Evolutionary conservation across 2,113 vertebrate genomes (phyloP).

Genomic region (Chaetodon auriga): DNA sequence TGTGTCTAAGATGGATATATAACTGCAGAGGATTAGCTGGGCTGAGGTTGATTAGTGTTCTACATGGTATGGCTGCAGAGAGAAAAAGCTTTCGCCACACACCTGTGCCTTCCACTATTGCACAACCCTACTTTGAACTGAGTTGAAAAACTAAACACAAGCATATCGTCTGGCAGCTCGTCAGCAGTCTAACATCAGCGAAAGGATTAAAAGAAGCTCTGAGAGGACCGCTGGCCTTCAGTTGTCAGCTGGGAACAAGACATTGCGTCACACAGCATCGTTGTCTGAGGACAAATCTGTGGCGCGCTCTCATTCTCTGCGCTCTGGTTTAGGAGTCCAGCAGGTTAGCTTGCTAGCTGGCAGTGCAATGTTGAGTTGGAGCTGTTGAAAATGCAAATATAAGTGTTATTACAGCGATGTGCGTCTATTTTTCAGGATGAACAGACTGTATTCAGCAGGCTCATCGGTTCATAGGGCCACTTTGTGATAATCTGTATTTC

Average conservation of each 20-base stretch:
- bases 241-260: constrained; percentile 9
- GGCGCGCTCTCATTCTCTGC: neutral
- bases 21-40: neutral
- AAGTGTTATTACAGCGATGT: neutral
- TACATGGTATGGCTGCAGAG: neutral
- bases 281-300: neutral
- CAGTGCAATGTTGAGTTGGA: neutral
- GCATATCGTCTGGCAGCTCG: neutral
- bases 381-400: neutral
- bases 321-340: constrained; percentile 1
- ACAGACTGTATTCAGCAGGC: too few species aligned
- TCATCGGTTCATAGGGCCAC: too few species aligned
- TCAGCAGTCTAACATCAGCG: neutral
- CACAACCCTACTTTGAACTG: constrained; percentile 6
- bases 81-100: neutral
- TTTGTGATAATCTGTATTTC: neutral
- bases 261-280: neutral
- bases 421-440: neutral
- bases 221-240: neutral
- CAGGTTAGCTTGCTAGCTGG: neutral
- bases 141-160: constrained; percentile 1
- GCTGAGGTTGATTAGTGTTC: constrained; percentile 18
- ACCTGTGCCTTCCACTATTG: constrained; percentile 20
- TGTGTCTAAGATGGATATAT: neutral
- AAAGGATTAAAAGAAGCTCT: neutral